phyloP scores from a whole-genome alignment of 64 coral and sea anemone genomes.

The Dendrophyllia cribrosa region DNA sequence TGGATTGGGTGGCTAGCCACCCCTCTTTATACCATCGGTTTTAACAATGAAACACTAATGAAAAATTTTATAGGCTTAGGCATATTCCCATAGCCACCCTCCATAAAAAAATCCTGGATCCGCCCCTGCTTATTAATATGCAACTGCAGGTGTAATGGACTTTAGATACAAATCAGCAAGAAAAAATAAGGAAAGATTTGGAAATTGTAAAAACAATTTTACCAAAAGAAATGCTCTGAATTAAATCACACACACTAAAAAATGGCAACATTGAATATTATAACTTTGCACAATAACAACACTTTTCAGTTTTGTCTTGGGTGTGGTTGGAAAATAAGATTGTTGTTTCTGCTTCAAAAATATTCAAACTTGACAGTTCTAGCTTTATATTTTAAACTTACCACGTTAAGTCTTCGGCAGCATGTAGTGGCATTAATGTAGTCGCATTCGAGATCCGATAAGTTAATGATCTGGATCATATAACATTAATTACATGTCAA shows the following conservation, averaged over 20 bases:
- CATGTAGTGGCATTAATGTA: slow-evolving; percentile 98
- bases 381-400: slow-evolving; percentile 20
- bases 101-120: too few relatives aligned
- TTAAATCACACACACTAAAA: too few relatives aligned
- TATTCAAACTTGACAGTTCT: background rate
- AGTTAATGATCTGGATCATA: slow-evolving; percentile 88
- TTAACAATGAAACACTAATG: too few relatives aligned
- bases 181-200: background rate
- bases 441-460: slow-evolving; percentile 99
- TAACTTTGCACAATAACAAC: background rate
- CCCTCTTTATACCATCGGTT: too few relatives aligned
- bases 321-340: background rate
- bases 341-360: background rate
- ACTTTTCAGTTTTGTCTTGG: background rate
- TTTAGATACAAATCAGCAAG: background rate
- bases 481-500: slow-evolving; percentile 1
- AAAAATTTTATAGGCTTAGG: too few relatives aligned
- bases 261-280: too few relatives aligned
- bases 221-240: too few relatives aligned
- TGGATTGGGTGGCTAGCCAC: too few relatives aligned
- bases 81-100: too few relatives aligned
- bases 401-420: slow-evolving; percentile 85
- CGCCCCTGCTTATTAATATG: background rate
- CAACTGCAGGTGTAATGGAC: background rate
- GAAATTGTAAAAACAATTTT: too few relatives aligned